These are phyloP conservation scores for Buceros bicornis DNA, from an alignment of 2,797 vertebrate species.

Conservation along the genomic window DNA sequence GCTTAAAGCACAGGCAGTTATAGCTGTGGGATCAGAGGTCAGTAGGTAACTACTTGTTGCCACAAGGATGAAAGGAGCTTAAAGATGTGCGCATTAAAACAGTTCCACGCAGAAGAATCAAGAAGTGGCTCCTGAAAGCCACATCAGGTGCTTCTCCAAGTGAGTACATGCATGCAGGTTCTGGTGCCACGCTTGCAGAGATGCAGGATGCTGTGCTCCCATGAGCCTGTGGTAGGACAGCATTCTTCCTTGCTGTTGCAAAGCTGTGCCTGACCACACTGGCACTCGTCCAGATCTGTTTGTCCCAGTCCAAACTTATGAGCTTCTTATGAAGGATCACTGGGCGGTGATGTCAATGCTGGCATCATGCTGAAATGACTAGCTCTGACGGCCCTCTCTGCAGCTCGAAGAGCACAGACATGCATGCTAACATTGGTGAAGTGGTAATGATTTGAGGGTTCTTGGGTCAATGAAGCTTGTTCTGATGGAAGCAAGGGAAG, in stretches of 20 bases:
- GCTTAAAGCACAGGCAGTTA: neutral
- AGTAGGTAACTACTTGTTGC: neutral
- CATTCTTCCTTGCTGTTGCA: neutral
- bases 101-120: neutral
- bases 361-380: neutral
- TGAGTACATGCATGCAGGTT: neutral
- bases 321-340: neutral
- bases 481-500: neutral
- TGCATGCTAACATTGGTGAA: neutral
- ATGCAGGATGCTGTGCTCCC: fast-evolving
- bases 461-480: neutral
- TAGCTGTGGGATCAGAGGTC: neutral
- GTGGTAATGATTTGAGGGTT: neutral
- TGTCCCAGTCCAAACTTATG: neutral
- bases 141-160: neutral
- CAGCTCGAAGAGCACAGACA: neutral
- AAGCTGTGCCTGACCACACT: neutral
- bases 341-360: neutral
- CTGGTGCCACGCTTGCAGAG: neutral
- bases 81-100: neutral
- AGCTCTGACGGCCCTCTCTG: neutral
- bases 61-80: neutral
- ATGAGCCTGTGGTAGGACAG: fast-evolving
- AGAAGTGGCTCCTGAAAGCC: neutral
- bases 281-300: neutral